Evolutionary conservation across 2,797 vertebrate species (phyloP).

Genomic region (Pelochelys cantorii): DNA sequence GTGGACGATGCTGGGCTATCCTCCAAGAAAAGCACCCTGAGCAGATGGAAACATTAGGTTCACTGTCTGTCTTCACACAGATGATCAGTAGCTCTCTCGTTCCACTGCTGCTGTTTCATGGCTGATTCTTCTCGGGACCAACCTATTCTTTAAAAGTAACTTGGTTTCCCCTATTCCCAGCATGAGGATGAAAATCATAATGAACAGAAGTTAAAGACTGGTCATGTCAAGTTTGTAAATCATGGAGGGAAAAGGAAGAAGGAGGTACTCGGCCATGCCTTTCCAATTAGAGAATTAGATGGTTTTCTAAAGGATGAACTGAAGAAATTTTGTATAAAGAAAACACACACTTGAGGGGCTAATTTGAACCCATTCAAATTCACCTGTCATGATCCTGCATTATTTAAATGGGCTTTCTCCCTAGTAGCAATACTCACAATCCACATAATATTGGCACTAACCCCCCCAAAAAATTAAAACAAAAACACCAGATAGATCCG

Average conservation of each 20-base stretch:
- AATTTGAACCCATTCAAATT: background rate
- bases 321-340: background rate
- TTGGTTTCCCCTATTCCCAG: background rate
- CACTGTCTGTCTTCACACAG: background rate
- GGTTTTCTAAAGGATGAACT: background rate
- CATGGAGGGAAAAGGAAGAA: background rate
- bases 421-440: background rate
- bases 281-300: background rate
- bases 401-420: background rate
- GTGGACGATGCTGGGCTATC: fast-evolving
- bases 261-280: background rate
- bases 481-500: background rate
- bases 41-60: background rate
- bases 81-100: background rate
- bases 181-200: background rate
- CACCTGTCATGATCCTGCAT: background rate
- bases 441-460: background rate
- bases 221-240: background rate
- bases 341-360: background rate
- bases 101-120: background rate
- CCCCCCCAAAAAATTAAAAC: background rate
- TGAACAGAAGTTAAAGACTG: background rate
- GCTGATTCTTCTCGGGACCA: background rate
- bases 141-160: background rate
- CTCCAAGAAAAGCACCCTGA: fast-evolving